Evolutionary conservation across 2,113 vertebrate genomes (phyloP).

Genomic region (Andinoacara biseriatus): DNA sequence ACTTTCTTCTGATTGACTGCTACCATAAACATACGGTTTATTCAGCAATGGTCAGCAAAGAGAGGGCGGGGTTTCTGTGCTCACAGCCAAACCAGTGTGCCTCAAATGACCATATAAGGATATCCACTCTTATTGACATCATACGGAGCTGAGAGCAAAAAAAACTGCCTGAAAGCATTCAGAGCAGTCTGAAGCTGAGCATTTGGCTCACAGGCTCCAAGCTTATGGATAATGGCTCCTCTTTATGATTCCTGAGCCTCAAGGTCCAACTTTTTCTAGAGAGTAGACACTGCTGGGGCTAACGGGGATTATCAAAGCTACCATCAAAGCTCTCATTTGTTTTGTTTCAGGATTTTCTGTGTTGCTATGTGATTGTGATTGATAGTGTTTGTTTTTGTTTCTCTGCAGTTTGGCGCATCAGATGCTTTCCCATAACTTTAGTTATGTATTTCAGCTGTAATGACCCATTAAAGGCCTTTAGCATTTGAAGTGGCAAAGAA

Average conservation of each 20-base stretch:
- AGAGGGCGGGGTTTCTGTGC: background rate
- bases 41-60: background rate
- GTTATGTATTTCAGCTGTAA: background rate
- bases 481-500: background rate
- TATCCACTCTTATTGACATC: accelerated
- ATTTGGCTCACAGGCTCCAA: background rate
- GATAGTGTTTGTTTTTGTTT: background rate
- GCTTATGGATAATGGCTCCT: accelerated
- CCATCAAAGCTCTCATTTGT: background rate
- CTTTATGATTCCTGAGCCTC: background rate
- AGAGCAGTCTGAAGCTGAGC: background rate
- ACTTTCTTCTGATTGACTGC: background rate
- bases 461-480: accelerated
- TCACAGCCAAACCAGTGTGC: background rate
- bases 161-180: accelerated
- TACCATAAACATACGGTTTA: background rate
- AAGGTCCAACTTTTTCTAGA: background rate
- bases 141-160: background rate
- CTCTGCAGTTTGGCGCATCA: background rate
- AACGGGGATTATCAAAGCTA: accelerated
- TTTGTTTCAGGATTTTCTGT: background rate
- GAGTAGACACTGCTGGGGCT: background rate
- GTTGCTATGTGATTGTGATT: too few relatives aligned
- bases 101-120: accelerated
- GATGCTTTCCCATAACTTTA: background rate